Evolutionary conservation across 2,797 vertebrate species (phyloP).

Genomic region (Clarias fuscus): DNA sequence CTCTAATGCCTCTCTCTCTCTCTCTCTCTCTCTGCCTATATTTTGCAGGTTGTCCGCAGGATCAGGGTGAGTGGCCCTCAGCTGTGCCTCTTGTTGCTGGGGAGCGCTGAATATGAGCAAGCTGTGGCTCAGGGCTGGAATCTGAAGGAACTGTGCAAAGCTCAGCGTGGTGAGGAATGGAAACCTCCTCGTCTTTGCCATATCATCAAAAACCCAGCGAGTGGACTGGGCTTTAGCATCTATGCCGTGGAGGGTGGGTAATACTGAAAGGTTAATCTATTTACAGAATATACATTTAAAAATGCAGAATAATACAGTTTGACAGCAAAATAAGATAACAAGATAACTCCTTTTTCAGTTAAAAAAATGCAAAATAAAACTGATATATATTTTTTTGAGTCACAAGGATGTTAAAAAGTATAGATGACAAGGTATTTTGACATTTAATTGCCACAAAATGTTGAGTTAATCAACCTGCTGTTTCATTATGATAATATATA

Average conservation of each 20-base stretch:
- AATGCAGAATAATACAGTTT: too few species aligned
- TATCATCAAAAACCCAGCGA: slow-evolving; percentile 68
- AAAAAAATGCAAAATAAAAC: too few species aligned
- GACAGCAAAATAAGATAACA: too few species aligned
- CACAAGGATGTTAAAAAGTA: too few species aligned
- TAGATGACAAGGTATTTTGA: too few species aligned
- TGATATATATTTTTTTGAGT: too few species aligned
- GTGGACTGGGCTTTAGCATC: slow-evolving; percentile 80
- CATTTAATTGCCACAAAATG: too few species aligned
- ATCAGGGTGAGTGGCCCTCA: slow-evolving; percentile 81
- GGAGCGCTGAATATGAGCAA: slow-evolving; percentile 66
- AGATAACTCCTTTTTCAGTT: too few species aligned
- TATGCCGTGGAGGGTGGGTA: slow-evolving; percentile 66
- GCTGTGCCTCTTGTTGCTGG: slow-evolving; percentile 80
- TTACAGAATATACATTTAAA: not conserved
- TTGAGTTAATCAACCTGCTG: too few species aligned
- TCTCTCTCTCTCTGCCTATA: not conserved
- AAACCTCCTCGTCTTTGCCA: slow-evolving; percentile 83
- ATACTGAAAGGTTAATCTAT: not conserved
- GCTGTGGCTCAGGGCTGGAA: slow-evolving; percentile 65
- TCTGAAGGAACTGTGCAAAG: slow-evolving; percentile 58
- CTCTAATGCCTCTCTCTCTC: not conserved
- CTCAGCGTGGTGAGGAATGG: slow-evolving; percentile 65
- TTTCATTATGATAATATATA: too few species aligned
- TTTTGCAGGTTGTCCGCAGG: slow-evolving; percentile 79